Percentiles rank a stretch among this genome's conserved stretches.
Evolutionary conservation across 2,797 vertebrate species (phyloP).

Genomic region (Enteromius viviparus): DNA sequence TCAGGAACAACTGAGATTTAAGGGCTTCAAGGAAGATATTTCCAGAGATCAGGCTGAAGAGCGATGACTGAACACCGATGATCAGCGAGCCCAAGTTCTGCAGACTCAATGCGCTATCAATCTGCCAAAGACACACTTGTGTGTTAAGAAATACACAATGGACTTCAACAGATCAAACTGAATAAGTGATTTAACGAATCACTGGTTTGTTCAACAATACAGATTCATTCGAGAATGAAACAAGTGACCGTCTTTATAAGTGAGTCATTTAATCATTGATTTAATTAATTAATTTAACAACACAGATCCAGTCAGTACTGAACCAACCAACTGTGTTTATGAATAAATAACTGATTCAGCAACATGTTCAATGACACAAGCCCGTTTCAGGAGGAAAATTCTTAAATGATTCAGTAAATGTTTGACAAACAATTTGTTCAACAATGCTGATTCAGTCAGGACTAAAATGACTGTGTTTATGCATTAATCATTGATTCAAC

Average conservation of each 20-base stretch:
- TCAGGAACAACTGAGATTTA: constrained; percentile 56
- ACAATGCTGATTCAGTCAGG: too few species aligned
- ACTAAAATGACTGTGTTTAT: too few species aligned
- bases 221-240: neutral
- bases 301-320: too few species aligned
- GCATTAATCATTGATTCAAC: too few species aligned
- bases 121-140: constrained; percentile 55
- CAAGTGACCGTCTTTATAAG: too few species aligned
- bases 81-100: constrained; percentile 69
- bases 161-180: neutral
- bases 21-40: constrained; percentile 56
- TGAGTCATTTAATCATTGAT: too few species aligned
- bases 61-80: constrained; percentile 62
- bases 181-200: neutral
- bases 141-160: neutral
- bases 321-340: too few species aligned
- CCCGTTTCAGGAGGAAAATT: too few species aligned
- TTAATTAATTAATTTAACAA: neutral
- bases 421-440: too few species aligned
- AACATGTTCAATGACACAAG: too few species aligned
- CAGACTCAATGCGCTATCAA: constrained; percentile 47
- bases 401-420: too few species aligned
- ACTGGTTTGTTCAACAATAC: neutral
- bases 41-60: constrained; percentile 41
- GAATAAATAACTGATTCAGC: too few species aligned